Percentiles rank a stretch among this genome's conserved stretches.
Conservation (phyloP, 2,888 invertebrate genomes). For the Polia nebulosa region DNA sequence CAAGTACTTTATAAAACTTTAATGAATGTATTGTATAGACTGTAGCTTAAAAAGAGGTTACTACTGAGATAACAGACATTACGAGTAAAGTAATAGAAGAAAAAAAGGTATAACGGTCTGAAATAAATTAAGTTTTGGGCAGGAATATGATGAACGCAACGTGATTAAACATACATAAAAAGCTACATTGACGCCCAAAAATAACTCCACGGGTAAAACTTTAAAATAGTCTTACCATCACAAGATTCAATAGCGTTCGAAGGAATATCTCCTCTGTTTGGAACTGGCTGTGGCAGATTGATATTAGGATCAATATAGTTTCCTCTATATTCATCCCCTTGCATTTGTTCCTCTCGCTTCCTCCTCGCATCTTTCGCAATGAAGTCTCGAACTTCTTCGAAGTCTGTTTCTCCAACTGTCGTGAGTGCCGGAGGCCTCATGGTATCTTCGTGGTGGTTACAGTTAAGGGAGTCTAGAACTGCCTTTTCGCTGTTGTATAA, state of each 20-base stretch:
- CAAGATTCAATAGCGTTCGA: conserved; percentile 85
- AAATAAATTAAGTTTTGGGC: background rate
- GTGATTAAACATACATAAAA: background rate
- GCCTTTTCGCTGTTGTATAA: conserved; percentile 88
- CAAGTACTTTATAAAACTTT: too few relatives aligned
- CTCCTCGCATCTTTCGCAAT: conserved; percentile 79
- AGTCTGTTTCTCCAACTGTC: conserved; percentile 79
- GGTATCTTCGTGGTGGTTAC: conserved; percentile 76
- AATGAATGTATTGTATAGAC: too few relatives aligned
- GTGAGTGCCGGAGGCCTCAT: conserved; percentile 77
- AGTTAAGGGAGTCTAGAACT: conserved; percentile 88
- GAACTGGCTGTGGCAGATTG: conserved; percentile 70
- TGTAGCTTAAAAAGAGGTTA: too few relatives aligned
- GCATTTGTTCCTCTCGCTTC: conserved; percentile 84
- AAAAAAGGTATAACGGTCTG: too few relatives aligned
- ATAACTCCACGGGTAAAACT: background rate
- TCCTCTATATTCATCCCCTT: conserved; percentile 84
- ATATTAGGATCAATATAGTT: conserved; percentile 80
- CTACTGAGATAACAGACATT: too few relatives aligned
- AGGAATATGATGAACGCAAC: background rate
- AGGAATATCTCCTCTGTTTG: conserved; percentile 84
- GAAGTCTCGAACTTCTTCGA: conserved; percentile 84
- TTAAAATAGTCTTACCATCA: conserved; percentile 78
- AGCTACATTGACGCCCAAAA: background rate
- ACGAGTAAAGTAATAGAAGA: too few relatives aligned